phyloP scores from a whole-genome alignment of 2,797 vertebrate genomes.

The Saxicola maurus region DNA sequence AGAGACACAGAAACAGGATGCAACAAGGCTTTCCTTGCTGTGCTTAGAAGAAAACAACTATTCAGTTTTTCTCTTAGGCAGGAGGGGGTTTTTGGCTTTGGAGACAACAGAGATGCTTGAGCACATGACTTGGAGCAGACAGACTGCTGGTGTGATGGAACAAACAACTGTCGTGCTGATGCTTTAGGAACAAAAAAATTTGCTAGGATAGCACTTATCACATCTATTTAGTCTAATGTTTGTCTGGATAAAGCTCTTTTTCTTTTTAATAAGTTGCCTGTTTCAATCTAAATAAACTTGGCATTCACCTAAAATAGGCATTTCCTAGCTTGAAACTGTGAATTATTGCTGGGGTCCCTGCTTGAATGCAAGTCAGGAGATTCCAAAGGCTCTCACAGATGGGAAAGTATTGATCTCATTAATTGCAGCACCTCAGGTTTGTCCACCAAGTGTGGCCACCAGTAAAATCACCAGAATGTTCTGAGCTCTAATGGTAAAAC shows the following conservation, averaged over 20 bases:
- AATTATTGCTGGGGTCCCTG: neutral
- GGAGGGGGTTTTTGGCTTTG: neutral
- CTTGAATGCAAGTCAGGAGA: neutral
- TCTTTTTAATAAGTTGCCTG: neutral
- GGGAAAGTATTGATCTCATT: too few species aligned
- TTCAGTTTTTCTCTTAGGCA: neutral
- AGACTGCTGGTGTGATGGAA: neutral
- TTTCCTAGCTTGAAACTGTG: neutral
- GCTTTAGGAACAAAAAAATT: neutral
- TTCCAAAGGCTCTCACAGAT: neutral
- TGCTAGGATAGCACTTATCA: neutral
- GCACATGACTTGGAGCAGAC: neutral
- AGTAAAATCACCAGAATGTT: neutral
- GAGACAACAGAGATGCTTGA: neutral
- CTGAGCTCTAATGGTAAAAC: neutral
- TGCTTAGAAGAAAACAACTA: neutral
- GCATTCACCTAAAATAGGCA: neutral
- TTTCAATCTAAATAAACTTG: neutral
- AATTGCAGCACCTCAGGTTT: neutral
- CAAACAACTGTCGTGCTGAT: neutral
- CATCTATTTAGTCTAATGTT: neutral
- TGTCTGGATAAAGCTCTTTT: neutral
- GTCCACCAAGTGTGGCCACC: neutral
- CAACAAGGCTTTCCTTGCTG: neutral
- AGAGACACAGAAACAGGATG: neutral